These are phyloP conservation scores for Centroberyx gerrardi DNA, from an alignment of 2,797 vertebrate genomes.

Conservation along the genomic window DNA sequence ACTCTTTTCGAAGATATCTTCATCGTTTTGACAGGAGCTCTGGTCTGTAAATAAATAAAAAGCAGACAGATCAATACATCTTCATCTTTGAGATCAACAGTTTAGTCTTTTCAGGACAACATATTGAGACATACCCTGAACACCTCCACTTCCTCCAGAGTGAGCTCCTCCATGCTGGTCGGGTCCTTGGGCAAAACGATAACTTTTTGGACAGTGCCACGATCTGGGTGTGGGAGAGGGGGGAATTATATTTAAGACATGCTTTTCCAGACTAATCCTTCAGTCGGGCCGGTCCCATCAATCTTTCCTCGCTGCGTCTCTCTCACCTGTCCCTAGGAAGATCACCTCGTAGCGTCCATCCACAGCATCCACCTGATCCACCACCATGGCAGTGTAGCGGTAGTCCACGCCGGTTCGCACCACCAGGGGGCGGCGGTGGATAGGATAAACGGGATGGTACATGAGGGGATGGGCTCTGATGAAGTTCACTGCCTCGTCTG, in stretches of 20 bases:
- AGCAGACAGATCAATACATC: not conserved
- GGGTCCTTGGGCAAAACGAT: conserved; percentile 89
- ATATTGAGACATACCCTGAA: conserved; percentile 84
- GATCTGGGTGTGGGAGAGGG: conserved; percentile 76
- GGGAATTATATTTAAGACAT: not conserved
- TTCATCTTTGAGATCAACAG: not conserved
- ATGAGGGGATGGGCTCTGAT: conserved; percentile 90
- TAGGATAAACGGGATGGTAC: conserved; percentile 88
- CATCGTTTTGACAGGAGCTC: conserved; percentile 87
- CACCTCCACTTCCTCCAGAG: conserved; percentile 90
- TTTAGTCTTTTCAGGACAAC: not conserved
- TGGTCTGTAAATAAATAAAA: conserved; percentile 71
- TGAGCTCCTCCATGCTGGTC: conserved; percentile 87
- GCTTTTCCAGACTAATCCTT: not conserved
- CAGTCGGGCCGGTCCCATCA: rapidly evolving
- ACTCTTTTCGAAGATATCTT: conserved; percentile 90
- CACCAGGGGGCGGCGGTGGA: conserved; percentile 90
- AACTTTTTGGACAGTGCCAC: conserved; percentile 90
- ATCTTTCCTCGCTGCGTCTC: not conserved
- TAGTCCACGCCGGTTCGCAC: conserved; percentile 89
- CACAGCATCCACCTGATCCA: conserved; percentile 90
- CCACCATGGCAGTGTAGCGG: conserved; percentile 89
- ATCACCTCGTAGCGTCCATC: conserved; percentile 91
- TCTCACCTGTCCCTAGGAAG: conserved; percentile 90
- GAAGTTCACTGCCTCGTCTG: conserved; percentile 90